A percentile compares a stretch with the other conserved stretches of the same genome.
Evolutionary conservation across 2,113 vertebrate species (phyloP).

Genomic region (Anhinga rufa): DNA sequence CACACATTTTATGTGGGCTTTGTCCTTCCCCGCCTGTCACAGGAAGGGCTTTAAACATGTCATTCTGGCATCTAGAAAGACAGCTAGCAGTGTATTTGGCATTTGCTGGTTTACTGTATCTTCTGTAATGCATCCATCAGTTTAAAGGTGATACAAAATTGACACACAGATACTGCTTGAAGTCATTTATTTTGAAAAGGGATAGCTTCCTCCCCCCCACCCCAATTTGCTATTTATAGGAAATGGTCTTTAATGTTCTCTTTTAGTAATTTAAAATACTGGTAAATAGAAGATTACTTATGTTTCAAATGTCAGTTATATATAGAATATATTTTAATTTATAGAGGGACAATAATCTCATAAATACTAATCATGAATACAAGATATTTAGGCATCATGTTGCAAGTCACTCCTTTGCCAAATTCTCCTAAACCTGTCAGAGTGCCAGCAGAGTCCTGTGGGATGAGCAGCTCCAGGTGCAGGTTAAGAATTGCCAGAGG

Average conservation of each 20-base stretch:
- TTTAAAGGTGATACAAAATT: not conserved
- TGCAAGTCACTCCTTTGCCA: not conserved
- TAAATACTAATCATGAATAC: not conserved
- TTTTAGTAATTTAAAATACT: not conserved
- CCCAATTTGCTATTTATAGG: not conserved
- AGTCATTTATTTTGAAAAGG: not conserved
- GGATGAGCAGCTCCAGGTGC: not conserved
- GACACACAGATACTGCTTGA: not conserved
- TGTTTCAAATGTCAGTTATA: not conserved
- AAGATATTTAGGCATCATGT: not conserved
- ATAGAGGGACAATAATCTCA: not conserved
- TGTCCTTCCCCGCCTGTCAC: not conserved
- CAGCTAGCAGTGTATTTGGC: not conserved
- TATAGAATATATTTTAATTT: not conserved
- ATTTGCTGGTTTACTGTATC: not conserved
- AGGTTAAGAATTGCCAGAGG: not conserved
- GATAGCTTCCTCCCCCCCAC: not conserved
- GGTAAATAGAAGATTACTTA: not conserved
- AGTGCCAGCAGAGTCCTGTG: not conserved
- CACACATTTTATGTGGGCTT: not conserved
- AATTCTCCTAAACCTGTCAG: not conserved
- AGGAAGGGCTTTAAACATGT: not conserved
- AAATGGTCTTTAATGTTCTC: not conserved
- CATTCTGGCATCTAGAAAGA: not conserved
- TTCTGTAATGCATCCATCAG: not conserved